Base-by-base conservation (phyloP, 2,888 invertebrate species). In the Heteromurus nitidus region DNA sequence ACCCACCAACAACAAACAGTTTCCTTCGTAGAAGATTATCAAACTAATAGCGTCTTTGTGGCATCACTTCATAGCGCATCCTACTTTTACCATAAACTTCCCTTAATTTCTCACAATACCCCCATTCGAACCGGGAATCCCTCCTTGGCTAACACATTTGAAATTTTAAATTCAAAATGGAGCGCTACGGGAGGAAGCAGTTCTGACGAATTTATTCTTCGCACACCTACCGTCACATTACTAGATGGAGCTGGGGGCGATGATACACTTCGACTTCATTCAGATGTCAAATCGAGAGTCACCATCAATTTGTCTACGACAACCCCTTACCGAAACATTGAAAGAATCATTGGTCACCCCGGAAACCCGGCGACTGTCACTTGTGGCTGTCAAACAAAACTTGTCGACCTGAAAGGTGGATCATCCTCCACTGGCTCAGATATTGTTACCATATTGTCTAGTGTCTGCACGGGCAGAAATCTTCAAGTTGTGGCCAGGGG, bases 191-290 rank as follows among this genome's bases (percentile, higher is more conserved):
- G 72, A 42, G 72, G 72, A 7, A 42, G 60, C 0, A 26, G 60
- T 26, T 7, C 36, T 24, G 72, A 72, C 18, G 58, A 72, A 26
- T 72, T 72, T 42, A 18, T 60, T 26, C 13, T 72, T 11, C 20
- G 28, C 11, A 31, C 26, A 0, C 0, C 18, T 9, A 1, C 16
- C 9, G 31, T 31, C 1, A 22, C 42, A 9, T 16, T 26, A 0
- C 3, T 70, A 1, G 44, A 72, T 18, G 72, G 72, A 2, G 44
- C 42, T 0, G 28, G 31, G 0, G 72, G 72, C 2, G 42, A 26
- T 11, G 72, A 72, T 22, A 24, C 44, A 0, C 2, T 72, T 0
- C 7, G 16, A 18, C n/a, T 72, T 5, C 36, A 55, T 53, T 0
- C 11, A 20, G 20, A 55, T 18, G 55, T 55, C 18, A 36, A 28